Base-by-base conservation (phyloP, 2,113 vertebrate genomes). In the Mionectes macconnelli region DNA sequence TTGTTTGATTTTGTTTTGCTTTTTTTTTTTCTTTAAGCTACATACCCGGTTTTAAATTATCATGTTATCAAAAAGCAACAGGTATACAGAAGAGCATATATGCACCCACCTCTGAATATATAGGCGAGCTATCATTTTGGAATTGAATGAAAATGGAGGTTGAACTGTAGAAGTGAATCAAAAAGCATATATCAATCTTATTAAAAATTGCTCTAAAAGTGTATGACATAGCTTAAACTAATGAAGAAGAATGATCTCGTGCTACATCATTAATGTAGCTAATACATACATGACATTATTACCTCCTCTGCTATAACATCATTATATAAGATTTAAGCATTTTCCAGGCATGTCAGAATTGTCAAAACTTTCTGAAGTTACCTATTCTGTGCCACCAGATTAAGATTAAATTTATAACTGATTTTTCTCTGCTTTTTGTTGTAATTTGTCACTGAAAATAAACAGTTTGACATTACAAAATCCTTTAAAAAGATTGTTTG, bases 11-110 rank as follows among this genome's bases (percentile, higher is more conserved):
- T n/a, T n/a, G n/a, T n/a, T n/a, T n/a, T n/a, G n/a, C n/a, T 82
- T 55, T n/a, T 73, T 66, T 89, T 72, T 37, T 39, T 42, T 39
- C 78, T 55, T n/a, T 73, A 56, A 90, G 87, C 91, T 84, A 89
- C 24, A 42, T 84, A 86, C 20, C 24, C 87, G 87, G 52, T 39
- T 92, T 87, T 92, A 95, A 90, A 95, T 97, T 90, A 94, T 84
- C 35, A 50, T 93, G n/a, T 93, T 97, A 97, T 73, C 84, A 79
- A 86, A 97, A 96, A 18, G 0, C 69, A 52, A 39, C 37, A 82
- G 20, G 12, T 84, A 49, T 66, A 25, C n/a, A 63, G 49, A 70
- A 20, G 11, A 27, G 10, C 9, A 39, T 20, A 37, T 14, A 35
- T 13, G 17, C 8, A 62, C 13, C 30, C 25, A 55, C 13, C 47